Conservation (phyloP, 2,797 vertebrate species). For the Neoniphon sammara region DNA sequence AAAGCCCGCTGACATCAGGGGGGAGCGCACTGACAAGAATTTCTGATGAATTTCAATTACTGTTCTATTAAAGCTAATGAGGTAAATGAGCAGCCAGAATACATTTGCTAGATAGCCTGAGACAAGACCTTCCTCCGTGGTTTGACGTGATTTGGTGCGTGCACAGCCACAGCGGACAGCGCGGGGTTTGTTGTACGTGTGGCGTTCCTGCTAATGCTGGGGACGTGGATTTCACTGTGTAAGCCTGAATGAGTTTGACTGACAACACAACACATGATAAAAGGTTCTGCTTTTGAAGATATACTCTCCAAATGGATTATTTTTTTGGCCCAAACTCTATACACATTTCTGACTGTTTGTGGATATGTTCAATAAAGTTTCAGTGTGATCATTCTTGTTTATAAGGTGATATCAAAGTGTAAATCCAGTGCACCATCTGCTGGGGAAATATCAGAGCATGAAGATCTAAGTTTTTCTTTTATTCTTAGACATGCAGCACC, state of each 20-base stretch:
- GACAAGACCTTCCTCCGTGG: constrained; percentile 53
- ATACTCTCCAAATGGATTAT: neutral
- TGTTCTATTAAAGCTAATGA: constrained; percentile 96
- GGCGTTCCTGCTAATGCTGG: neutral
- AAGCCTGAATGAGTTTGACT: neutral
- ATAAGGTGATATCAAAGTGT: neutral
- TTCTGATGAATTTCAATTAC: constrained; percentile 98
- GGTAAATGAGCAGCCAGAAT: constrained; percentile 86
- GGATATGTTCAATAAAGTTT: constrained; percentile 33
- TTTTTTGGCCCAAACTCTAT: neutral
- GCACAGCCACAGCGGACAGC: neutral
- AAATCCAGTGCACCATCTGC: constrained; percentile 62
- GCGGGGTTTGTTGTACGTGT: neutral
- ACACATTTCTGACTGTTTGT: constrained; percentile 3
- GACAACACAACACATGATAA: neutral
- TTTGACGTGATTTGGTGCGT: constrained; percentile 34
- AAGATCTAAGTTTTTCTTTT: fast-evolving
- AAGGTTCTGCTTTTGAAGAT: neutral
- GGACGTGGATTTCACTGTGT: neutral
- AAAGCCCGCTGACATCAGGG: constrained; percentile 89
- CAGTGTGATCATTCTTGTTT: neutral
- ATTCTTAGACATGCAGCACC: constrained; percentile 43
- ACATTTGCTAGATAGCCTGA: constrained; percentile 73
- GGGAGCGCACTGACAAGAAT: constrained; percentile 92
- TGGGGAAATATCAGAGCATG: constrained; percentile 20